Conservation (phyloP, 2,113 vertebrate species). For the Antechinus stuartii region DNA sequence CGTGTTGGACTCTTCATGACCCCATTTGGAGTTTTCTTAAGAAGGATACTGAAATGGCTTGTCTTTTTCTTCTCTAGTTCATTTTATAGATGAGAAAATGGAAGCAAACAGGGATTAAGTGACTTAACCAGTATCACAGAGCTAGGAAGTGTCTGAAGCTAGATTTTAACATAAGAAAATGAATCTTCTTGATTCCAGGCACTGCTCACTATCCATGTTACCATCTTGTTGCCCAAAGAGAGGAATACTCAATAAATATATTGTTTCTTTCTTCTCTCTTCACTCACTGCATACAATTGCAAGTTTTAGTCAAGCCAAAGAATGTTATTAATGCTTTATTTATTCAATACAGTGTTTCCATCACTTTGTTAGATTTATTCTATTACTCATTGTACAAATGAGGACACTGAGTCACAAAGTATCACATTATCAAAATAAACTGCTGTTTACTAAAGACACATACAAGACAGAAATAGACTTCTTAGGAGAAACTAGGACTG, state of each 20-base stretch:
- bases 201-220: not conserved
- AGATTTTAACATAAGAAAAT: not conserved
- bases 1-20: not conserved
- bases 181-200: not conserved
- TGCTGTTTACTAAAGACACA: not conserved
- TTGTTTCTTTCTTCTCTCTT: not conserved
- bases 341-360: not conserved
- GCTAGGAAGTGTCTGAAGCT: not conserved
- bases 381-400: not conserved
- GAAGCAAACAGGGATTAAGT: not conserved
- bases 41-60: not conserved
- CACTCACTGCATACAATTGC: not conserved
- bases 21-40: not conserved
- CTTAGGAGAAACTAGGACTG: not conserved
- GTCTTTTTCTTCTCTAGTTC: not conserved
- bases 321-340: conserved; percentile 11
- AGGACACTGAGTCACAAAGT: conserved; percentile 7
- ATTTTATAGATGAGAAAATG: not conserved
- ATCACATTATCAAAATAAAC: not conserved
- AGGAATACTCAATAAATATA: not conserved
- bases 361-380: not conserved
- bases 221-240: not conserved
- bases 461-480: not conserved
- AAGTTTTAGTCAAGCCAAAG: not conserved
- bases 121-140: not conserved